Evolutionary conservation across 2,113 vertebrate species (phyloP), one percentile per base, ranked within the genome.

Genomic region (Odocoileus virginianus): DNA sequence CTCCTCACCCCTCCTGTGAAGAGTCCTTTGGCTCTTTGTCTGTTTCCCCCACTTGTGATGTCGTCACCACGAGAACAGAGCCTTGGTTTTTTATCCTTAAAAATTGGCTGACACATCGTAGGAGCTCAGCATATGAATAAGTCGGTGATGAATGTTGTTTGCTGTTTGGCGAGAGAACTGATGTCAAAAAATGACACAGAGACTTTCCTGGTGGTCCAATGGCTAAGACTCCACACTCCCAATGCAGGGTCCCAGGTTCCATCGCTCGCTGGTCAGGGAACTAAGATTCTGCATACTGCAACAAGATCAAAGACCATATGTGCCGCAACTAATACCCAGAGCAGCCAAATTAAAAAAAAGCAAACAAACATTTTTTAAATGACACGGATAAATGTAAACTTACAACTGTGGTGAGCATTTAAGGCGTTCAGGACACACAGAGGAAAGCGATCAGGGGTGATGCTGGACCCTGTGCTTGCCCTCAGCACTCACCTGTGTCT

Each of bases 21-120:
- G 6, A 36, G 1, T 45, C 23, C 83, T 78, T 23, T 55, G 40
- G 36, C 57, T 71, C 33, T 8, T 93, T 60, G n/a, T 43, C 82
- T 95, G 16, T 60, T 81, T 90, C 25, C 10, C 21, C 23, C 6
- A 30, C 36, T 55, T 40, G 45, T 40, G 79, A 67, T 30, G 16
- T 40, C 11, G 50, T 9, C 60, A 52, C 25, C 7, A 0, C 52
- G 40, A 45, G 45, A 61, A 64, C 52, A 94, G 67, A 87, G 40
- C 50, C 58, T 36, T 83, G 21, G 28, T 78, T 64, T 78, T 76
- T 90, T 79, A 64, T 83, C n/a, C 87, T 55, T 54, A 61, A 86
- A 91, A 67, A 60, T 30, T 23, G 23, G 50, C 33, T 4, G 0
- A 12, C 27, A 21, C 21, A 9, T 61, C 16, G 36, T 64, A 82